Percentiles rank a stretch among this genome's conserved stretches.
phyloP scores from a whole-genome alignment of 2,113 vertebrate genomes.

The Apistogramma diplotaenia region DNA sequence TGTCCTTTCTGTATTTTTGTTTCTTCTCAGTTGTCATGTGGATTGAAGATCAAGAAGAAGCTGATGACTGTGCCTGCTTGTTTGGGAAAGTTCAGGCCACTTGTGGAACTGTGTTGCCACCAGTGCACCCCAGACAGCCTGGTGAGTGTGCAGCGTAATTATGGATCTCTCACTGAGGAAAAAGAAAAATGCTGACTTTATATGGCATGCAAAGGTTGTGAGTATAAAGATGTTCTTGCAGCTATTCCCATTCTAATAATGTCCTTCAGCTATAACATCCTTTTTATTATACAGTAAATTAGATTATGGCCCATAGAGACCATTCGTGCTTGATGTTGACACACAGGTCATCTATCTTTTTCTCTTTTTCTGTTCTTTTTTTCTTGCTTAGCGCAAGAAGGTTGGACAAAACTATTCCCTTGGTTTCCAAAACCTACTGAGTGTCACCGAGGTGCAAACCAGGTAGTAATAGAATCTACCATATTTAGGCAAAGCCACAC shows the following conservation, averaged over 20 bases:
- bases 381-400: constrained; percentile 51
- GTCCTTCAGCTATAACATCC: background rate
- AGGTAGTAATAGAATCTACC: constrained; percentile 54
- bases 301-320: background rate
- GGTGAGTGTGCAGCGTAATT: constrained; percentile 57
- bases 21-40: constrained; percentile 65
- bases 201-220: background rate
- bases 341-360: background rate
- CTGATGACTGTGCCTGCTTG: constrained; percentile 50
- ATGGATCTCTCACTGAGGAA: background rate
- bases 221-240: background rate
- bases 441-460: constrained; percentile 72
- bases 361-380: constrained; percentile 2
- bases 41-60: constrained; percentile 68
- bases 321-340: background rate
- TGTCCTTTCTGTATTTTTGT: background rate
- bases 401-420: constrained; percentile 53
- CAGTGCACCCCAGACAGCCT: constrained; percentile 79
- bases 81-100: constrained; percentile 72
- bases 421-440: constrained; percentile 72
- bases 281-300: background rate
- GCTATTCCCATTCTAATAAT: background rate
- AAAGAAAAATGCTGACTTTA: background rate
- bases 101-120: constrained; percentile 76
- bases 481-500: background rate